A percentile compares a stretch with the other conserved stretches of the same genome.
Evolutionary conservation across 2,113 vertebrate genomes (phyloP).

Genomic region (Aviceda subcristata): DNA sequence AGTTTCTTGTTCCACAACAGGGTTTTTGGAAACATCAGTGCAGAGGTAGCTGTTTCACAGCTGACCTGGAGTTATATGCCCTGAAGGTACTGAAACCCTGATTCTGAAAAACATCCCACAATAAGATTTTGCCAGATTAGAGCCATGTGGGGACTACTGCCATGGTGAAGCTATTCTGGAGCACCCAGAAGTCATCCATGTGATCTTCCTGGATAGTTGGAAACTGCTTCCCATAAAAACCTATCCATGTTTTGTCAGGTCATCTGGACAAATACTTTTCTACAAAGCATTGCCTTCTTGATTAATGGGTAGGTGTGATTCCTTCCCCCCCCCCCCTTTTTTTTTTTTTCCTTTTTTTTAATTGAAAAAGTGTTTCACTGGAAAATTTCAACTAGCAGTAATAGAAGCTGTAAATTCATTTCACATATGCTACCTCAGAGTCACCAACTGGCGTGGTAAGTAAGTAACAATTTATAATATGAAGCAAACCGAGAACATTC

Average conservation of each 20-base stretch:
- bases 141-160: neutral
- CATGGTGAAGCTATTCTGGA: neutral
- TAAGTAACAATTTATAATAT: neutral
- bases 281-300: neutral
- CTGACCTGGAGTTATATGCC: neutral
- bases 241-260: neutral
- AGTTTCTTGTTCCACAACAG: neutral
- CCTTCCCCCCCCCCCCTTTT: no score
- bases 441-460: neutral
- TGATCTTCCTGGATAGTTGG: neutral
- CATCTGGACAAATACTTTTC: neutral
- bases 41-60: neutral
- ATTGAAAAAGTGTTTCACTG: neutral
- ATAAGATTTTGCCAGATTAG: neutral
- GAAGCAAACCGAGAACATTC: neutral
- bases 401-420: neutral
- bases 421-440: slow-evolving; percentile 14
- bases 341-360: neutral
- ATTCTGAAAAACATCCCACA: neutral
- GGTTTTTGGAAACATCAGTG: neutral
- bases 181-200: neutral
- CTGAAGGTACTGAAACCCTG: neutral
- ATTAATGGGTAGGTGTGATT: neutral
- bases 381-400: neutral
- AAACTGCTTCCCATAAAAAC: neutral